A percentile compares a stretch with the other conserved stretches of the same genome.
Conservation (phyloP, 2,797 vertebrate species). For the Masticophis lateralis region DNA sequence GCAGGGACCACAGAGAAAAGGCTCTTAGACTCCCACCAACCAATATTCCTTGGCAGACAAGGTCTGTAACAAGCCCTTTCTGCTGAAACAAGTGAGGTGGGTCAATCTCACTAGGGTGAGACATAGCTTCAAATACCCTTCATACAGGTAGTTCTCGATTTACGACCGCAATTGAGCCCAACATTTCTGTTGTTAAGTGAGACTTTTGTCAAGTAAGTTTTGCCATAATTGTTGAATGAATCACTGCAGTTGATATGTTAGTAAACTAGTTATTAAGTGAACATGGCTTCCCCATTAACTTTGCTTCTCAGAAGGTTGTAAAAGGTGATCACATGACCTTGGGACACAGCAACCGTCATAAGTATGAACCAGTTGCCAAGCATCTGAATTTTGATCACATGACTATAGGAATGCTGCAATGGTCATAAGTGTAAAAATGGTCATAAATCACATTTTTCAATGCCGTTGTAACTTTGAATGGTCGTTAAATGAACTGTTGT, state of each 20-base stretch:
- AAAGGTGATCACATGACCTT: background rate
- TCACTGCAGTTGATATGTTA: background rate
- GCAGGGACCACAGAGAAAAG: background rate
- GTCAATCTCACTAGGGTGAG: background rate
- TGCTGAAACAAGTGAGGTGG: background rate
- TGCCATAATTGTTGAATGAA: background rate
- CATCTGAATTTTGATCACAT: background rate
- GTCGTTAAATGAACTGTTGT: background rate
- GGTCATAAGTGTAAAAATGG: background rate
- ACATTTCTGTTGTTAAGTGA: background rate
- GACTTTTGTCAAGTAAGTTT: background rate
- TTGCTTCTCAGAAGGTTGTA: background rate
- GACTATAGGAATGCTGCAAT: background rate
- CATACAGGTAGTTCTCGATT: background rate
- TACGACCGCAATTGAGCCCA: background rate
- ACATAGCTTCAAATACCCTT: background rate
- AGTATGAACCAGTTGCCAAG: background rate
- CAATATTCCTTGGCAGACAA: background rate
- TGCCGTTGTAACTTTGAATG: background rate
- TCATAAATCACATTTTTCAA: background rate
- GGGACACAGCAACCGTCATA: rapidly evolving
- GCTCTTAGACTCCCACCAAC: background rate
- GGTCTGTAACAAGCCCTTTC: background rate
- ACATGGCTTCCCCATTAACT: background rate
- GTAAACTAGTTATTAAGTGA: background rate